Base-by-base conservation (phyloP, 2,113 vertebrate genomes). In the Phoenicopterus ruber region DNA sequence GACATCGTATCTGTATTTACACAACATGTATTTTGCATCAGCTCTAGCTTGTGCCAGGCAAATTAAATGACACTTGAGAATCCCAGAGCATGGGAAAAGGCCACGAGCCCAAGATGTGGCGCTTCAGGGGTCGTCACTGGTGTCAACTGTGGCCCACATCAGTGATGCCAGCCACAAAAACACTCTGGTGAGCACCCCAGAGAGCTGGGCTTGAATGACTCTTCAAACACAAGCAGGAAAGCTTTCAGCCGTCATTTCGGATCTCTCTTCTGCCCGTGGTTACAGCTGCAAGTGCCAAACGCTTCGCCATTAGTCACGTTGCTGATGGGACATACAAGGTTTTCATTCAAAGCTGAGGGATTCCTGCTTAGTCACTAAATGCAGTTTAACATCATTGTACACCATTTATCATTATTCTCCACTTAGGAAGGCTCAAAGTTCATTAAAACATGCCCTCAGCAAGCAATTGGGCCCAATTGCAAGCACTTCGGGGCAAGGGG, bases 1-100 rank as follows among this genome's bases (percentile, higher is more conserved):
- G 81, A 93, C 82, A 38, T 50, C 82, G 20, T 76, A 49, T 94
- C 58, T 71, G 61, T 54, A 44, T 93, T 96, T 93, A 76, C 91
- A 94, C 73, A 88, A 87, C 2, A 8, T 65, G 46, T 34, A 63
- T 85, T 95, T 95, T 90, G 40, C 73, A 88, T 93, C 82, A 84
- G 61, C 77, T 82, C 14, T 26, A 70, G 63, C 50, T 92, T 1
- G 0, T 79, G 91, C 62, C 62, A 50, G 88, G 50, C 42, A 82
- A 70, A 59, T 63, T 21, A 28, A 38, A 24, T 86, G 32, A 12
- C 5, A 6, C 15, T 86, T n/a, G 76, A 80, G 81, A 44, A 44
- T 32, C 36, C 32, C 77, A 50, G 70, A 65, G 40, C 72, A 52
- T 2, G 14, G 62, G 42, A 62, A 82, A 73, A 65, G 88, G 54